Evolutionary conservation across 2,888 invertebrate genomes (phyloP), one percentile per base, ranked within the genome.

Genomic region (Drosophila mettleri): DNA sequence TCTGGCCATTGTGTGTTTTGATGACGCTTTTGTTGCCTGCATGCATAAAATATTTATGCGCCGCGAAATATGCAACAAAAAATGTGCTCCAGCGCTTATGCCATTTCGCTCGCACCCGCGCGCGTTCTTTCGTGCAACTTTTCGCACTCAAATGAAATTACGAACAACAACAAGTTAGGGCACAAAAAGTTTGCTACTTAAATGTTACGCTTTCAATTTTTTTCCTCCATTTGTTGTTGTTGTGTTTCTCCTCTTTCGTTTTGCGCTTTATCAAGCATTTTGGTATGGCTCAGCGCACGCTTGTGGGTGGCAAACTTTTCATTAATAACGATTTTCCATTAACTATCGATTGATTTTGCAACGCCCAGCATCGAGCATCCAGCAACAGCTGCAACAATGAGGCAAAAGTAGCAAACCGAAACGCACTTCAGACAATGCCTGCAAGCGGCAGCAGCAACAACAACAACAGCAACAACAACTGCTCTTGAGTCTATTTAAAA

Each of bases 321-420:
- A 91, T 91, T 91, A 91, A 91, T 91, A 91, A 91, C 90, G 91
- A 91, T 91, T 91, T 91, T 91, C 91, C 91, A 91, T 91, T 91
- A 91, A 91, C 90, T 90, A 91, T 91, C 91, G 91, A 91, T 91
- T 91, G 91, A 91, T 91, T 91, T 90, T 79, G 84, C 85, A 85
- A 85, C 87, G 55, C 64, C 60, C 83, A 79, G 72, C 84, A 83
- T 70, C 75, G 67, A 62, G 16, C 16, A 12, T 10, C 16, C 45
- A 29, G 16, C 27, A 29, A 18, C 24, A 48, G 45, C 24, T 22
- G 48, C 61, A 74, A 77, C 83, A 85, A 75, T 71, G 68, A 68
- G 65, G 68, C 78, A 63, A 72, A 71, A 84, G 83, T 75, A 80
- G 85, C 86, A 72, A 88, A 74, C 75, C 73, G 70, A 73, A 81